These are phyloP conservation scores for Liodrosophila aerea DNA, from an alignment of 2,888 invertebrate species.

Conservation along the genomic window DNA sequence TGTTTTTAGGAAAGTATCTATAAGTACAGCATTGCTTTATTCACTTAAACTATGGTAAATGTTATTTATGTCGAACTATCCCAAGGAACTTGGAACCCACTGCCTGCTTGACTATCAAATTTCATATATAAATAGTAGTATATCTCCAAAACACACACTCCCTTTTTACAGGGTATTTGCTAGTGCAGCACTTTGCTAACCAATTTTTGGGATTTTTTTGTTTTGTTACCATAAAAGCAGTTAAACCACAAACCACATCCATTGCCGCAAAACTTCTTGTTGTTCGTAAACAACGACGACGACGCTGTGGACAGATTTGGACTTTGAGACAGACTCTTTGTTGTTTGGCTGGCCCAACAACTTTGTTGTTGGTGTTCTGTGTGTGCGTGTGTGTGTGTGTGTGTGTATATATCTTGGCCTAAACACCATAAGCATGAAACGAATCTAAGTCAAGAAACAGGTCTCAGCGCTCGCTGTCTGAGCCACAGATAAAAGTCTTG, in stretches of 20 bases:
- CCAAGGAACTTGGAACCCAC: too few relatives aligned
- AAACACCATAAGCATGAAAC: constrained; percentile 77
- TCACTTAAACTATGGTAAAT: too few relatives aligned
- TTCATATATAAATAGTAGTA: too few relatives aligned
- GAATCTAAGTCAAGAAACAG: constrained; percentile 77
- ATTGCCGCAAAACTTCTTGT: constrained; percentile 76
- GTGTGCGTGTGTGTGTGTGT: constrained; percentile 12
- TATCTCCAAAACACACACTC: too few relatives aligned
- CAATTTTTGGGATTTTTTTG: constrained; percentile 21
- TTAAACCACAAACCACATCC: constrained; percentile 79
- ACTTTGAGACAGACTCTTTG: constrained; percentile 64
- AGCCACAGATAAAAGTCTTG: constrained; percentile 28
- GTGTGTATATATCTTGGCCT: constrained; percentile 53
- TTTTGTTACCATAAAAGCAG: constrained; percentile 73
- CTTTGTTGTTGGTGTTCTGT: constrained; percentile 58
- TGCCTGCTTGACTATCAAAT: too few relatives aligned
- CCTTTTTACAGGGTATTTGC: constrained; percentile 9
- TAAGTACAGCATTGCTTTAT: too few relatives aligned
- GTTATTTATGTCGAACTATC: too few relatives aligned
- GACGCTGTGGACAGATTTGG: constrained; percentile 5
- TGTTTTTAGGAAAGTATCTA: too few relatives aligned
- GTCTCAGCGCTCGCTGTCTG: constrained; percentile 38
- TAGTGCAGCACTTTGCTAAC: not conserved
- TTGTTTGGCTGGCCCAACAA: constrained; percentile 76
- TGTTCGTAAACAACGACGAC: constrained; percentile 64